Conservation (phyloP, 2,797 vertebrate species). For the Rhinoraja longicauda region DNA sequence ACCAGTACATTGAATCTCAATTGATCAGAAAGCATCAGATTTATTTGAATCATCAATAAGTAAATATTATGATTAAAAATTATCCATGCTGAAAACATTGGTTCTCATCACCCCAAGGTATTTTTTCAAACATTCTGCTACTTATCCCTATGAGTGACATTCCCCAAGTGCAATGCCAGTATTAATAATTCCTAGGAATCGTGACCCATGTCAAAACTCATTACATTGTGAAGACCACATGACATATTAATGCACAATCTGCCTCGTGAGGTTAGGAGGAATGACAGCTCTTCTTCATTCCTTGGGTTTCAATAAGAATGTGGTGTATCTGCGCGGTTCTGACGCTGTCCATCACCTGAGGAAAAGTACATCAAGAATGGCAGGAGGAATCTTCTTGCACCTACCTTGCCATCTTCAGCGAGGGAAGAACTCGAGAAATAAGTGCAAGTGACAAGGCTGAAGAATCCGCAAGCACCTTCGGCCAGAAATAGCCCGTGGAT, state of each 20-base stretch:
- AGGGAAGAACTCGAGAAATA: too few relatives aligned
- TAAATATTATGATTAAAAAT: neutral
- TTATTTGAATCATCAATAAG: neutral
- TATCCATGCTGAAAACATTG: neutral
- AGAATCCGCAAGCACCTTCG: too few relatives aligned
- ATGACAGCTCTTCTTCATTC: constrained; percentile 7
- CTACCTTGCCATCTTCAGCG: too few relatives aligned
- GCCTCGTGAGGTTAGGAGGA: neutral
- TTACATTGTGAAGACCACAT: neutral
- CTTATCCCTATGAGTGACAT: constrained; percentile 26
- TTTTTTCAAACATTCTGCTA: neutral
- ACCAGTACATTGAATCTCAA: constrained; percentile 1
- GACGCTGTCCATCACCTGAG: neutral
- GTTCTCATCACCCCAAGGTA: neutral
- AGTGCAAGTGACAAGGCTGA: too few relatives aligned
- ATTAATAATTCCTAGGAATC: neutral
- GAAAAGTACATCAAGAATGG: neutral
- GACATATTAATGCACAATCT: neutral
- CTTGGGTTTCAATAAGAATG: neutral
- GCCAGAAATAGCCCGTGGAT: too few relatives aligned
- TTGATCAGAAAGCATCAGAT: constrained; percentile 12
- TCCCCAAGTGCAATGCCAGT: neutral
- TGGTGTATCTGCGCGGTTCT: neutral
- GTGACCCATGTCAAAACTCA: neutral
- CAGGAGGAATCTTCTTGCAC: too few relatives aligned